Conservation (phyloP, 2,888 invertebrate species). For the Baronia brevicornis region DNA sequence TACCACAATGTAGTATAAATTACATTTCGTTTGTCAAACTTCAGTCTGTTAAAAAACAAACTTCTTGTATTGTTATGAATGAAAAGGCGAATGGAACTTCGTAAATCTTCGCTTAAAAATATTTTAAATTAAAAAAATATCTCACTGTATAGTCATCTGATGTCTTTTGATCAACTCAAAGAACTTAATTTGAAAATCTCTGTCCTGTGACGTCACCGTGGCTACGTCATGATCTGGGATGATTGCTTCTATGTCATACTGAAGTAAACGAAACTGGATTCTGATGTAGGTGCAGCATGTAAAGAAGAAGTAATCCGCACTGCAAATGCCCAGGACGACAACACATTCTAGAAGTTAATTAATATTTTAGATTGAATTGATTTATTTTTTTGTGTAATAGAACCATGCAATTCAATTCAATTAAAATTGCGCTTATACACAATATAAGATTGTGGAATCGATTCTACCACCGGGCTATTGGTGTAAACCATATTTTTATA, state of each 20-base stretch:
- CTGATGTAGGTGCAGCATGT: slow-evolving; percentile 38
- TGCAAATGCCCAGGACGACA: slow-evolving; percentile 26
- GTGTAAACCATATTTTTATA: background rate
- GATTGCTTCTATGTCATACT: slow-evolving; percentile 28
- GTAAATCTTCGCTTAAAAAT: no score
- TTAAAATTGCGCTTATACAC: background rate
- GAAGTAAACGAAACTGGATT: slow-evolving; percentile 41
- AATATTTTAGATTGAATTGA: background rate
- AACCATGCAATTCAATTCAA: background rate
- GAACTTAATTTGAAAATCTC: slow-evolving; percentile 26
- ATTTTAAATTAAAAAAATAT: slow-evolving; percentile 2
- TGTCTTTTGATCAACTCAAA: slow-evolving; percentile 37
- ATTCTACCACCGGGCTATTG: background rate
- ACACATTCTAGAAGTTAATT: slow-evolving; percentile 28
- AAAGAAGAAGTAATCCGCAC: slow-evolving; percentile 39
- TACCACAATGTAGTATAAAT: no score
- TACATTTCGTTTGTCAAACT: no score
- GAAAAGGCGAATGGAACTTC: no score
- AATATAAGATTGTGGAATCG: background rate
- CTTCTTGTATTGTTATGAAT: no score
- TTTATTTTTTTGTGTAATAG: background rate
- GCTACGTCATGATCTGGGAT: slow-evolving; percentile 18
- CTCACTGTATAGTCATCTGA: slow-evolving; percentile 39
- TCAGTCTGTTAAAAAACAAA: no score
- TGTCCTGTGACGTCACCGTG: slow-evolving; percentile 15